A percentile compares a stretch with the other conserved stretches of the same genome.
These are phyloP conservation scores for Zootermopsis nevadensis DNA, from an alignment of 2,888 invertebrate genomes.

Conservation along the genomic window DNA sequence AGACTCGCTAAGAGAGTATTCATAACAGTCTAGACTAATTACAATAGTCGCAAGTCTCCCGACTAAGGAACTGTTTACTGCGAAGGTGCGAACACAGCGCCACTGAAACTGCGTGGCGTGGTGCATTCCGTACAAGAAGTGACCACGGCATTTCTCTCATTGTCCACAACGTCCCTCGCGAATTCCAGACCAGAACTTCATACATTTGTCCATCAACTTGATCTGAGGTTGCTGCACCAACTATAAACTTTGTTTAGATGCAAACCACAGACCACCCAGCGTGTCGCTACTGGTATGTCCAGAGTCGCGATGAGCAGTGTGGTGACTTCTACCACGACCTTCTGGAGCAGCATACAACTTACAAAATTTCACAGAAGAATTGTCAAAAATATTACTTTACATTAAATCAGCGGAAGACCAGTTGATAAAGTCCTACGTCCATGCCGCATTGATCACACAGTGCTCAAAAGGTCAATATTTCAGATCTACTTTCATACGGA, in stretches of 20 bases:
- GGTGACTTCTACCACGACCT: neutral
- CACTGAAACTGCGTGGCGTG: neutral
- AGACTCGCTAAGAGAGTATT: too few species aligned
- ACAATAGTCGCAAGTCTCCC: too few species aligned
- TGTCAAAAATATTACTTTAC: too few species aligned
- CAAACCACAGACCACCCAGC: neutral
- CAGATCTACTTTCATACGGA: too few species aligned
- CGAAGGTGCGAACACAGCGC: neutral
- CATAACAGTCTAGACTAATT: too few species aligned
- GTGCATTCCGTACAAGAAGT: neutral
- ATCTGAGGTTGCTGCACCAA: neutral
- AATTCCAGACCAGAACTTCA: constrained; percentile 19
- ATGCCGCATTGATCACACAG: too few species aligned
- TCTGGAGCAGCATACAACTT: too few species aligned
- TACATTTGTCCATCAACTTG: constrained; percentile 32
- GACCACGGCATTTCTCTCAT: neutral
- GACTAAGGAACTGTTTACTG: too few species aligned
- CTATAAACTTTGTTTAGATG: constrained; percentile 30
- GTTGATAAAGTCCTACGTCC: too few species aligned
- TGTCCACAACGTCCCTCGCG: neutral
- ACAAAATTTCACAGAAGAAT: too few species aligned
- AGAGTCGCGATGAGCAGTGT: neutral
- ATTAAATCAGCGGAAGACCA: too few species aligned
- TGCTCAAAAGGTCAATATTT: too few species aligned
- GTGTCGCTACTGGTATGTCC: neutral